Percentiles rank a stretch among this genome's conserved stretches.
These are phyloP conservation scores for Halcyon badia DNA, from an alignment of 2,797 vertebrate species.

Conservation along the genomic window DNA sequence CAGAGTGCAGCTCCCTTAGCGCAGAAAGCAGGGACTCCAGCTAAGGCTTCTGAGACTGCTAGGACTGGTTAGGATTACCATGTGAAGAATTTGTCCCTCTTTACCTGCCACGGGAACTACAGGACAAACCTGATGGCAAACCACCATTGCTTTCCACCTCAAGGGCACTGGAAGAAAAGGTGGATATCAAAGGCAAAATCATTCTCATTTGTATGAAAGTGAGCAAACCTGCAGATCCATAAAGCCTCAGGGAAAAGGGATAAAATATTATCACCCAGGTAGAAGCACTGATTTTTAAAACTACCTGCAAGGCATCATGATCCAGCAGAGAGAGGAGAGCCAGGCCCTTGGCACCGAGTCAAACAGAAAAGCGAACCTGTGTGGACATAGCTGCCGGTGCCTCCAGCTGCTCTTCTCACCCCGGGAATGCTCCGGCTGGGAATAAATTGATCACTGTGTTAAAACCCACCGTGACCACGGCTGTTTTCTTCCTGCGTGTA, in stretches of 20 bases:
- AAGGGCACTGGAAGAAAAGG: neutral
- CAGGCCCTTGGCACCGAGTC: neutral
- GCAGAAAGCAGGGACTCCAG: neutral
- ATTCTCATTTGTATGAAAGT: neutral
- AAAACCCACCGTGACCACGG: rapidly evolving
- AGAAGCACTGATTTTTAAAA: neutral
- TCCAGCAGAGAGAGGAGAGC: neutral
- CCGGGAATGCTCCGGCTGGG: neutral
- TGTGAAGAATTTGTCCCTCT: neutral
- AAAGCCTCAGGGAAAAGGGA: neutral
- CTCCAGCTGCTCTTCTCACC: neutral
- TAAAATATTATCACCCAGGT: neutral
- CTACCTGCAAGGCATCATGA: neutral
- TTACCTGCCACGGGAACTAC: neutral
- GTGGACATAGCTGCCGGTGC: no score
- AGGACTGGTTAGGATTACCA: rapidly evolving
- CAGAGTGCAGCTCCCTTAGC: neutral
- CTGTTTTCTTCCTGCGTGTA: neutral
- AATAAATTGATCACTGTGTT: rapidly evolving
- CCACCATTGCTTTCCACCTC: neutral
- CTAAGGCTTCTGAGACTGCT: rapidly evolving
- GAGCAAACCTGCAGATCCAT: neutral
- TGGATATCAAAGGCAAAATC: neutral
- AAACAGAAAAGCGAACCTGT: neutral
- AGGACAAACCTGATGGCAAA: neutral